Base-by-base conservation (phyloP, 2,797 vertebrate species). In the Ctenopoma multispine region DNA sequence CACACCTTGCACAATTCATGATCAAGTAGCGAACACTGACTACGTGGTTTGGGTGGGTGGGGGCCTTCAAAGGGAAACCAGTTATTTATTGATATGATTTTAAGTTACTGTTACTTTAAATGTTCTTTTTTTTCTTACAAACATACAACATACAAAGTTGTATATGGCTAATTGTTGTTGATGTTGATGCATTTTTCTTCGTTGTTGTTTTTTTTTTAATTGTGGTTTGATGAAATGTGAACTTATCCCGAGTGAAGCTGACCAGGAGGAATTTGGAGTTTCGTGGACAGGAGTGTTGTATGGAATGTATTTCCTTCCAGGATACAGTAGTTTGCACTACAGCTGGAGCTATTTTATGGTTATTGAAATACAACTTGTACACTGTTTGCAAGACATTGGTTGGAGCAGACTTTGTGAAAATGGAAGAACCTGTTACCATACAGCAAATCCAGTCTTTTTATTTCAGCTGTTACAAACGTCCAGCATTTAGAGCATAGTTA, bases 1-100 rank as follows among this genome's bases (percentile, higher is more conserved):
- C 92, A 91, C 94, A 92, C 77, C 89, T 93, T 94, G 92, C 91
- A 90, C 91, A 94, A 81, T 84, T 81, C 88, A 86, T 90, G 82
- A 91, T 78, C 85, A 82, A 84, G 86, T 89, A 91, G 82, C 82
- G 57, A 92, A 92, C 92, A 93, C 94, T 94, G 94, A 89, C 86
- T 86, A 94, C 0, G 63, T 89, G 90, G 91, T 93, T 78, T 72
- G 59, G 54, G 75, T 69, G 63, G 63, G 71, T 1, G 31, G 31
- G 63, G 57, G 62, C 41, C 44, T 83, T 75, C 44, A 64, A 69
- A 62, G 34, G 50, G 57, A 81, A 77, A 72, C 40, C 65, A 63
- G 24, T 82, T 90, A 92, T 94, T 94, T 92, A 94, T 94, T 91
- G 82, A 89, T 63, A 75, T 88, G 82, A 82, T 84, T 87, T 57